Percentiles rank a stretch among this genome's conserved stretches.
phyloP scores from a whole-genome alignment of 2,888 invertebrate genomes.

The Gibbula magus region DNA sequence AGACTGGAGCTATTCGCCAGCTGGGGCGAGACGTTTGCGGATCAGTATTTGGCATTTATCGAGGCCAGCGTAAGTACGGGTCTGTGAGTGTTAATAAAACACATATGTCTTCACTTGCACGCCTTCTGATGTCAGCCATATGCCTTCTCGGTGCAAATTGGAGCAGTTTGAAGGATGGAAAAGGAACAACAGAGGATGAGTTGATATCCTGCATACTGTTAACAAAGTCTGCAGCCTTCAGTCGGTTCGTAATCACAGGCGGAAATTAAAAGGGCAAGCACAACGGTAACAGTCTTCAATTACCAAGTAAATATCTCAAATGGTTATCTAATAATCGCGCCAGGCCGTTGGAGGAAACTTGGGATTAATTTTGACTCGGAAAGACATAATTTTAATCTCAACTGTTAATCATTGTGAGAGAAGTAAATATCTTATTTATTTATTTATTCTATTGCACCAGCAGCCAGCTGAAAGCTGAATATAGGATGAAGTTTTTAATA shows the following conservation, averaged over 20 bases:
- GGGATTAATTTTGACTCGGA: not conserved
- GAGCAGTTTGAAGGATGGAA: not conserved
- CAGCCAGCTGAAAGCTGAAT: no score
- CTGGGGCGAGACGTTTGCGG: not conserved
- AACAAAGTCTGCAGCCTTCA: not conserved
- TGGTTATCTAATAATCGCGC: conserved; percentile 10
- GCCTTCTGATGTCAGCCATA: not conserved
- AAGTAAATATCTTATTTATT: no score
- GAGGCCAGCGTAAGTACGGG: not conserved
- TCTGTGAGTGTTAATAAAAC: conserved; percentile 7
- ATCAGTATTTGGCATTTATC: conserved; percentile 5
- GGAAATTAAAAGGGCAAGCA: conserved; percentile 9
- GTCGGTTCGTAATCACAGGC: not conserved
- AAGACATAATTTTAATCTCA: not conserved
- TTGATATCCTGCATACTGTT: not conserved
- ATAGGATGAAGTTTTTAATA: no score
- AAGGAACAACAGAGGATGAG: not conserved
- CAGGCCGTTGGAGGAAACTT: not conserved
- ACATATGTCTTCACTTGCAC: not conserved
- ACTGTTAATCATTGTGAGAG: no score
- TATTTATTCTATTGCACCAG: no score
- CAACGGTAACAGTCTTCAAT: not conserved
- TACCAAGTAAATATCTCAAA: conserved; percentile 18
- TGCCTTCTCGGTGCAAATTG: not conserved
- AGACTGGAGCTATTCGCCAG: not conserved